Evolutionary conservation across 2,113 vertebrate species (phyloP), one percentile per base, ranked within the genome.

Genomic region (Chaetorhynchus papuensis): DNA sequence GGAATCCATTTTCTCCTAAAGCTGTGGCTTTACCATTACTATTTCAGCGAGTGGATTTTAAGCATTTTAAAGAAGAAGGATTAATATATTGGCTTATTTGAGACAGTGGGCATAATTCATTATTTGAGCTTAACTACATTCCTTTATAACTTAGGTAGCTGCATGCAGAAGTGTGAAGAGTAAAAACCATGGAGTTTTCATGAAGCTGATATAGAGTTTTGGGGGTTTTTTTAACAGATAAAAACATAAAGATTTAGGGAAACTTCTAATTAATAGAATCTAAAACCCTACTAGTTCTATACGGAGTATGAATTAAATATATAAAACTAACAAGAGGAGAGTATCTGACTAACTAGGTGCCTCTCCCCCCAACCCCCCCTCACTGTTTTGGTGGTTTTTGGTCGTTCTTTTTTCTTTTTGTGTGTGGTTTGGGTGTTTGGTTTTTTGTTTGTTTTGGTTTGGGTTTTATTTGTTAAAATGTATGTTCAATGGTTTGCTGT

Each of bases 181-280:
- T 12, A 5, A 30, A 60, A 63, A 3, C 1, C 3, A 3, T 26
- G 27, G 13, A 11, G 39, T 70, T 80, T 77, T 76, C 15, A 5
- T 72, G 64, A 69, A 33, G 15, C 7, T 65, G 35, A n/a, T 6
- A 2, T 2, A 13, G n/a, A 57, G 10, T 47, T 15, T 4, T 69
- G 15, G 1, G 1, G 2, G 0, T 26, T 65, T 39, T 79, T 74
- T 28, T 11, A 59, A 10, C 7, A 49, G n/a, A 37, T 52, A 53
- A 15, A 66, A 44, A 59, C 30, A 1, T 35, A 44, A 71, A 79
- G 7, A 61, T 68, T 53, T 64, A 64, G 18, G 33, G 11, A 42
- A 72, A 89, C 42, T n/a, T 68, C 12, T 53, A 6, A 19, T 11
- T 47, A 45, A 19, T 37, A n/a, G 6, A 39, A 10, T 70, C 15